Evolutionary conservation across 2,888 invertebrate species (phyloP), one percentile per base, ranked within the genome.

Genomic region (Clepsis dumicolana): DNA sequence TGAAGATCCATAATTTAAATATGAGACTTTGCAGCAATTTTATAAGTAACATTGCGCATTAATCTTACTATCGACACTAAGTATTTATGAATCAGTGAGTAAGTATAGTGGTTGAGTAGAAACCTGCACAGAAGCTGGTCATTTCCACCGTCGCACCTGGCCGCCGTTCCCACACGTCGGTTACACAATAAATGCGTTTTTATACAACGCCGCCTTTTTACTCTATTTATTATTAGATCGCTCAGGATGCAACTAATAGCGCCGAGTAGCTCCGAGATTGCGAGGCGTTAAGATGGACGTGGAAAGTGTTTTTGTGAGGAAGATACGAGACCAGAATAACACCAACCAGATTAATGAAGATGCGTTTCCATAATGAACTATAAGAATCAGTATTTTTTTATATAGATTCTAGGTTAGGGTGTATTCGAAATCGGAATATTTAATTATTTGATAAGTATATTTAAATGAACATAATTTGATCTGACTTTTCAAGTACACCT

Each of bases 101-200:
- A 24, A 32, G 60, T 54, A n/a, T n/a, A 44, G 48, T 44, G 38
- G 38, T 53, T 50, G 48, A 67, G 41, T 18, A 27, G 56, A 54
- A 53, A 32, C 65, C 62, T 48, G 68, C 59, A 67, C 63, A 64
- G 63, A 59, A 70, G 68, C 68, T 68, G 57, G 57, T 38, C 57
- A 50, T 53, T 62, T 50, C 50, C 62, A 61, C 53, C 14, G 29
- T 32, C 78, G 83, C 91, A 91, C 90, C 90, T 91, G 90, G 84
- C 79, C 76, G 69, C 54, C 70, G 83, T 90, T 91, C 90, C 89
- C 90, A 89, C 89, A 88, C 86, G 74, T 82, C 80, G 78, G 81
- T 88, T 87, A 85, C 84, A 87, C 88, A 88, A 88, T 86, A 86
- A 88, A 85, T 87, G 76, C 78, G 85, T 81, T 89, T 90, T 89